Evolutionary conservation across 2,797 vertebrate species (phyloP).

Genomic region (Sarcoramphus papa): DNA sequence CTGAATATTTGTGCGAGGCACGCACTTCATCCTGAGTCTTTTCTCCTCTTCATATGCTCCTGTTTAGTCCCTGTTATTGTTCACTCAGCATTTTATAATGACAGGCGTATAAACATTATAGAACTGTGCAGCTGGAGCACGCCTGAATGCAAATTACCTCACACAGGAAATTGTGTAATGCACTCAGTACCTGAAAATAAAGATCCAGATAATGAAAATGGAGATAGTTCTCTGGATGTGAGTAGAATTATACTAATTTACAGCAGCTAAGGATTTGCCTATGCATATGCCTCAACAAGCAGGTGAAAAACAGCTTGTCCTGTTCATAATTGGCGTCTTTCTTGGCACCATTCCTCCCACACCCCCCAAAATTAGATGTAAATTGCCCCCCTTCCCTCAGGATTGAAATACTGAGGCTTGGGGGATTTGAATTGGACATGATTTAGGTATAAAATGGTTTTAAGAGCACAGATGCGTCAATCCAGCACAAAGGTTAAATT

Average conservation of each 20-base stretch:
- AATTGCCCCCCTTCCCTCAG: not conserved
- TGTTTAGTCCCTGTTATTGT: not conserved
- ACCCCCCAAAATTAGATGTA: not conserved
- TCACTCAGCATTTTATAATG: slow-evolving; percentile 39
- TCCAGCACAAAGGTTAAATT: slow-evolving; percentile 31
- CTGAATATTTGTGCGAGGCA: not conserved
- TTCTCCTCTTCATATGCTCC: not conserved
- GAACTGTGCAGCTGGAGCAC: not conserved
- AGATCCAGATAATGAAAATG: slow-evolving; percentile 23
- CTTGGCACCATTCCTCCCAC: not conserved
- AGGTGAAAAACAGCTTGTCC: not conserved
- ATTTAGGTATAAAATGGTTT: slow-evolving; percentile 1
- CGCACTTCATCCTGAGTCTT: not conserved
- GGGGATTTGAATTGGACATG: not conserved
- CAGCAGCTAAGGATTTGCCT: slow-evolving; percentile 3
- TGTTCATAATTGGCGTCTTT: not conserved
- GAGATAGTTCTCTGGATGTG: not conserved
- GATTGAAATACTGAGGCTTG: not conserved
- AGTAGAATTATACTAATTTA: slow-evolving; percentile 14
- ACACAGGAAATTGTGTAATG: not conserved
- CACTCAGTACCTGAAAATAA: slow-evolving; percentile 29
- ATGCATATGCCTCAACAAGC: not conserved
- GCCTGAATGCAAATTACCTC: not conserved
- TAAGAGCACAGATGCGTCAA: not conserved
- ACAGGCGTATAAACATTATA: not conserved